Evolutionary conservation across 2,888 invertebrate genomes (phyloP).

Genomic region (Lasioglossum calceatum): DNA sequence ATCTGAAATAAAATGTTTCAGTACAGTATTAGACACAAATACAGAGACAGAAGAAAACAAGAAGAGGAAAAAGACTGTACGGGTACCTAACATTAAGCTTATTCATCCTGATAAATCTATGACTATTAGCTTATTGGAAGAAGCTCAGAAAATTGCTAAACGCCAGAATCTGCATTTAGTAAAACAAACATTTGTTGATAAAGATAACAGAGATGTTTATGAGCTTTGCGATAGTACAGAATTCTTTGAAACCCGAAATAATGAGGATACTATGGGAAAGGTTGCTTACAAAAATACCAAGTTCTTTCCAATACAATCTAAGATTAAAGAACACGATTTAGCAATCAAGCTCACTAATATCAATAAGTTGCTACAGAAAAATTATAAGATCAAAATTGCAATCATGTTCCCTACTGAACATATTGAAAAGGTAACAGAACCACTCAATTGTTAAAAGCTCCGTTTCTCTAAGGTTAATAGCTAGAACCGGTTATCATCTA

Average conservation of each 20-base stretch:
- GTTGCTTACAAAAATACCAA: slow-evolving; percentile 69
- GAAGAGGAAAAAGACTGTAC: slow-evolving; percentile 74
- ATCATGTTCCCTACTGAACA: slow-evolving; percentile 63
- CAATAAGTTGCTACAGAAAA: slow-evolving; percentile 79
- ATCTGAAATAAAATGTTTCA: not conserved
- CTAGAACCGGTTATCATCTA: no score
- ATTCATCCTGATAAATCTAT: slow-evolving; percentile 87
- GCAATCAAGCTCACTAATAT: slow-evolving; percentile 79
- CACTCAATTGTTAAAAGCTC: not conserved
- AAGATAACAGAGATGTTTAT: slow-evolving; percentile 89
- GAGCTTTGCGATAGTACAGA: slow-evolving; percentile 84
- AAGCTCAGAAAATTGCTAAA: slow-evolving; percentile 89
- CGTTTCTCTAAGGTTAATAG: not conserved
- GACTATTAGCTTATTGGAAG: slow-evolving; percentile 87
- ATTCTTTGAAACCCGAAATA: accelerated
- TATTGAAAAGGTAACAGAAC: slow-evolving; percentile 24
- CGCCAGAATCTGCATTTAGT: slow-evolving; percentile 89
- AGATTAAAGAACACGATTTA: slow-evolving; percentile 82
- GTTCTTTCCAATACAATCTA: slow-evolving; percentile 75
- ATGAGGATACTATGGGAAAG: slow-evolving; percentile 26
- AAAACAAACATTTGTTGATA: slow-evolving; percentile 86
- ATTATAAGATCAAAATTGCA: slow-evolving; percentile 76
- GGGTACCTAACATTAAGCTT: slow-evolving; percentile 86
- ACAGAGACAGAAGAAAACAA: not conserved
- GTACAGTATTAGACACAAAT: accelerated